These are phyloP conservation scores for Apodemia hepburni DNA, from an alignment of 2,888 invertebrate species.

Conservation along the genomic window DNA sequence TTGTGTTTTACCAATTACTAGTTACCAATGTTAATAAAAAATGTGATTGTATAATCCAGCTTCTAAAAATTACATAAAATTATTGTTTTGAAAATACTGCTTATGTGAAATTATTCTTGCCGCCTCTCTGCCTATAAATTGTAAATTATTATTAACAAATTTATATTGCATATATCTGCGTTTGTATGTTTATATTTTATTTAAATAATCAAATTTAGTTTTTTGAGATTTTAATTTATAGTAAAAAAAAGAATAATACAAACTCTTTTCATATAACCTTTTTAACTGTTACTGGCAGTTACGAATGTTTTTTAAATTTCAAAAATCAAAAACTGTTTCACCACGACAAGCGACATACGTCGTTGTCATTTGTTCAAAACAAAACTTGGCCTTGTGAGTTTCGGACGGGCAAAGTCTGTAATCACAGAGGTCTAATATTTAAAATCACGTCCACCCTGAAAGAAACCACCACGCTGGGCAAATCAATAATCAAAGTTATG, in stretches of 20 bases:
- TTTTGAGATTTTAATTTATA: too few species aligned
- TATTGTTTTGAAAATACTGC: too few species aligned
- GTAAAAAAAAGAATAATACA: neutral
- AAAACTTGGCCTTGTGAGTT: constrained; percentile 36
- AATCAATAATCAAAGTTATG: constrained; percentile 76
- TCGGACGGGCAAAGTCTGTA: neutral
- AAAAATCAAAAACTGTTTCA: constrained; percentile 59
- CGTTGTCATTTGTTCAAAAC: constrained; percentile 71
- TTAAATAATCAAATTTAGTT: too few species aligned
- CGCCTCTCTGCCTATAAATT: too few species aligned
- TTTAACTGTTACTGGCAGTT: constrained; percentile 32
- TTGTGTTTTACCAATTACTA: too few species aligned
- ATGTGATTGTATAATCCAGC: too few species aligned
- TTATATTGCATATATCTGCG: too few species aligned
- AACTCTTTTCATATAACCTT: constrained; percentile 19
- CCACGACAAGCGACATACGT: constrained; percentile 61
- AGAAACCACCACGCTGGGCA: constrained; percentile 69
- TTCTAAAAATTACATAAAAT: too few species aligned
- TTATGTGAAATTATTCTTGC: too few species aligned
- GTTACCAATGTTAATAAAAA: too few species aligned
- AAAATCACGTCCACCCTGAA: constrained; percentile 41
- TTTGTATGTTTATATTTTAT: too few species aligned
- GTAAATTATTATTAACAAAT: too few species aligned
- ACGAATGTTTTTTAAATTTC: constrained; percentile 52
- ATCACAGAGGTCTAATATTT: constrained; percentile 1